phyloP scores from a whole-genome alignment of 2,113 vertebrate species.

The Gasterosteus nipponicus region DNA sequence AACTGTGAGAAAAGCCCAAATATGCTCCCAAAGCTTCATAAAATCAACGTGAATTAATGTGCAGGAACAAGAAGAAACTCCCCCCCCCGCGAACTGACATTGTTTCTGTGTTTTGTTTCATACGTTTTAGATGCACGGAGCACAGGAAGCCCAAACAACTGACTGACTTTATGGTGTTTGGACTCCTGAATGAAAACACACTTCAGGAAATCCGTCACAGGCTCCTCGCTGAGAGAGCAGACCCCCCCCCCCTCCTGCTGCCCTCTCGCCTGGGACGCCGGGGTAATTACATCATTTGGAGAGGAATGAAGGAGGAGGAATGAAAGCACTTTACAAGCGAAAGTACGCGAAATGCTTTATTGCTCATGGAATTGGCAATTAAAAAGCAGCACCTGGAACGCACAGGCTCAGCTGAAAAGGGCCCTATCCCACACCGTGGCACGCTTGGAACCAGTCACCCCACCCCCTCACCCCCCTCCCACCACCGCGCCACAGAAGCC shows the following conservation, averaged over 20 bases:
- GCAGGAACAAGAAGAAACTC: slow-evolving; percentile 31
- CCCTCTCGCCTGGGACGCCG: slow-evolving; percentile 63
- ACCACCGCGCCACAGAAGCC: slow-evolving; percentile 45
- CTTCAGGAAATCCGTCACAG: slow-evolving; percentile 59
- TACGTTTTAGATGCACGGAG: slow-evolving; percentile 41
- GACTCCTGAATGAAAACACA: slow-evolving; percentile 78
- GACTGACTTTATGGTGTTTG: slow-evolving; percentile 73
- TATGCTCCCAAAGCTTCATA: slow-evolving; percentile 27
- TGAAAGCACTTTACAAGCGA: slow-evolving; percentile 81
- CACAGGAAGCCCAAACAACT: slow-evolving; percentile 50
- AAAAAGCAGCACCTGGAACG: slow-evolving; percentile 84
- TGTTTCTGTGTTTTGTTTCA: slow-evolving; percentile 20
- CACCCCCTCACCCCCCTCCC: slow-evolving; percentile 4
- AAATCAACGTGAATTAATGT: slow-evolving; percentile 35
- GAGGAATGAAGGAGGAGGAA: slow-evolving; percentile 51
- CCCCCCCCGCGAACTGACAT: slow-evolving; percentile 3
- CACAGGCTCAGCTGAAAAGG: slow-evolving; percentile 56
- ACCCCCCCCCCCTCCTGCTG: slow-evolving; percentile 37
- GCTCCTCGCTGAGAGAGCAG: slow-evolving; percentile 60
- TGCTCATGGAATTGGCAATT: slow-evolving; percentile 82
- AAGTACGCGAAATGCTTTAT: slow-evolving; percentile 81
- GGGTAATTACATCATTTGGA: slow-evolving; percentile 86
- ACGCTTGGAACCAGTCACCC: slow-evolving; percentile 28
- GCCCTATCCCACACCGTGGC: slow-evolving; percentile 16
- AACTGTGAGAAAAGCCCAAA: slow-evolving; percentile 45